These are phyloP conservation scores for Andinoacara biseriatus DNA, from an alignment of 2,113 vertebrate species.

Conservation along the genomic window DNA sequence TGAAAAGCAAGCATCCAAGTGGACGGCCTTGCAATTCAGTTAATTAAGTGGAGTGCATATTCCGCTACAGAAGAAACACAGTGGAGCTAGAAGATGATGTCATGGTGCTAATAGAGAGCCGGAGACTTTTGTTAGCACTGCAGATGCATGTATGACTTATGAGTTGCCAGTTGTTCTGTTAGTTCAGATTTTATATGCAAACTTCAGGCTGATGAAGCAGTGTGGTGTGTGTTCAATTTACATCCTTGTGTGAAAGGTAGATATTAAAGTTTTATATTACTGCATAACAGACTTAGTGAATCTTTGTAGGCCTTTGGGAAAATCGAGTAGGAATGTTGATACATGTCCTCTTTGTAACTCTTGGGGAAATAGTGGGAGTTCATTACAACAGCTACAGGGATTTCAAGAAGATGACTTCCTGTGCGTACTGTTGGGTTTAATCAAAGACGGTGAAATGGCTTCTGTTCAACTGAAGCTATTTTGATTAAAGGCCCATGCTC, in stretches of 20 bases:
- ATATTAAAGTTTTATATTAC: constrained; percentile 36
- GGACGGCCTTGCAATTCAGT: constrained; percentile 59
- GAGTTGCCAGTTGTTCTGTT: background rate
- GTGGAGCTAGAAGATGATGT: constrained; percentile 33
- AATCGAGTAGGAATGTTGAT: constrained; percentile 2
- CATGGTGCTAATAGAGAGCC: constrained; percentile 15
- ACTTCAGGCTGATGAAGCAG: constrained; percentile 20
- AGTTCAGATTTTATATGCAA: constrained; percentile 36
- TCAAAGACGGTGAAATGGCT: background rate
- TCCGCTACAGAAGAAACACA: constrained; percentile 20
- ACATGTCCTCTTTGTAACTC: background rate
- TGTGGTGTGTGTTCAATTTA: background rate
- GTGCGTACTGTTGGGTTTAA: background rate
- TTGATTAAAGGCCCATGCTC: background rate
- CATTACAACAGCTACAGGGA: background rate
- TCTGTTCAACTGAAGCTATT: background rate
- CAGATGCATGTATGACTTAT: constrained; percentile 21
- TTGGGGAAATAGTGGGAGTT: background rate
- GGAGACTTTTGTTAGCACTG: constrained; percentile 20
- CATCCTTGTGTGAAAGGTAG: constrained; percentile 3
- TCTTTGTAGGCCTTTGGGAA: background rate
- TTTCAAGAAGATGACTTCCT: background rate
- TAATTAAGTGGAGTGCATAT: constrained; percentile 68
- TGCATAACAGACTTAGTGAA: constrained; percentile 3
- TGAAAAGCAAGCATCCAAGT: constrained; percentile 53